Percentiles rank a stretch among this genome's conserved stretches.
Conservation (phyloP, 2,113 vertebrate genomes). For the Nothobranchius kuhntae region DNA sequence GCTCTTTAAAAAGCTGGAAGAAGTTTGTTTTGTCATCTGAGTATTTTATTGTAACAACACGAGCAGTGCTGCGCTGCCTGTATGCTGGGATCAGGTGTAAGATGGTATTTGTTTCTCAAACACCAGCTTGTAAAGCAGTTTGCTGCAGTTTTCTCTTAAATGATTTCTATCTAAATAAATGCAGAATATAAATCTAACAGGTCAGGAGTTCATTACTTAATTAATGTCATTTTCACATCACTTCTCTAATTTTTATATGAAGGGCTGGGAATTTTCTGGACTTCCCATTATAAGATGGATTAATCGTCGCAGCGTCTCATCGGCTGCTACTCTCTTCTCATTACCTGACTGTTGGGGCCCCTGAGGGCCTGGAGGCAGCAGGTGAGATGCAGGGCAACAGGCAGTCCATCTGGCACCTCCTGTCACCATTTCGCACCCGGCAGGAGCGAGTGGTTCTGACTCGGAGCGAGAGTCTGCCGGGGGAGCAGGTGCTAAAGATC, state of each 20-base stretch:
- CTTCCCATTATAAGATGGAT: slow-evolving; percentile 40
- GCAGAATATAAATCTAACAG: no score
- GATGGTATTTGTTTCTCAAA: no score
- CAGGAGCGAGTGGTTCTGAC: slow-evolving; percentile 84
- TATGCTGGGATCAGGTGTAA: no score
- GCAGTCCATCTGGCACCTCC: slow-evolving; percentile 59
- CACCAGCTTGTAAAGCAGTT: no score
- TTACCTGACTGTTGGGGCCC: slow-evolving; percentile 17
- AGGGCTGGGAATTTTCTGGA: not conserved
- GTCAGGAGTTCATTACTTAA: no score
- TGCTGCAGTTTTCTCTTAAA: no score
- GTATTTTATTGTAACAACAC: no score
- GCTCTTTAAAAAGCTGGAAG: no score
- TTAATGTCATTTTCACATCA: no score
- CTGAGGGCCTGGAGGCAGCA: slow-evolving; percentile 8
- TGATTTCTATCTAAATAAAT: no score
- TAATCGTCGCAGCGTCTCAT: slow-evolving; percentile 4
- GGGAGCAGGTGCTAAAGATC: slow-evolving; percentile 88
- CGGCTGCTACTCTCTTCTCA: not conserved
- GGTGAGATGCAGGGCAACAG: slow-evolving; percentile 59
- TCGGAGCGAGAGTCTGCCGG: slow-evolving; percentile 81
- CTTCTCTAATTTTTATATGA: not conserved
- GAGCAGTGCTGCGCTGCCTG: no score
- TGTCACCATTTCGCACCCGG: slow-evolving; percentile 73
- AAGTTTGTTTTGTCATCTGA: no score